A percentile compares a stretch with the other conserved stretches of the same genome.
Conservation (phyloP, 2,797 vertebrate species). For the Alfaro cultratus region DNA sequence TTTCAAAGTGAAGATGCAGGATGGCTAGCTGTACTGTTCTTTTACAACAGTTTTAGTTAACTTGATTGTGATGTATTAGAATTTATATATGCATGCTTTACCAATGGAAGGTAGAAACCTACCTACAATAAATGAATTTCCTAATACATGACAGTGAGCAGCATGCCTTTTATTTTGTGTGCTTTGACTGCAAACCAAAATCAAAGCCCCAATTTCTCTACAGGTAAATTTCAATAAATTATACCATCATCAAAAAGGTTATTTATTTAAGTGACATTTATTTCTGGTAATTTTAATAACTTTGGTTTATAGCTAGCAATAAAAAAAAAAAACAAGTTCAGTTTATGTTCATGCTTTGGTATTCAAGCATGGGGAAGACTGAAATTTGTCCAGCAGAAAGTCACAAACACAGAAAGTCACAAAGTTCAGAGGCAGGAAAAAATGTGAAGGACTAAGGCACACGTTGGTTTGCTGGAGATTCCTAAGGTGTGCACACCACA, state of each 20-base stretch:
- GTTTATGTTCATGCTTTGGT: not conserved
- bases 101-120: not conserved
- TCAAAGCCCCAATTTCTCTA: not conserved
- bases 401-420: not conserved
- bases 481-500: not conserved
- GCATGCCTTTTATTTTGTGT: not conserved
- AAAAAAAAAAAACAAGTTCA: not conserved
- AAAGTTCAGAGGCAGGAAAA: not conserved
- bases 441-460: not conserved
- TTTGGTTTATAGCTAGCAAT: not conserved
- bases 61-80: slow-evolving; percentile 16
- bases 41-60: slow-evolving; percentile 41
- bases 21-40: slow-evolving; percentile 48
- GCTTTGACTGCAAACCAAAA: slow-evolving; percentile 16
- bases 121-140: slow-evolving; percentile 8
- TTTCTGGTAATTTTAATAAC: not conserved
- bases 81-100: not conserved
- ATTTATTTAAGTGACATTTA: not conserved
- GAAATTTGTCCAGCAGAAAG: not conserved
- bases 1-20: slow-evolving; percentile 63
- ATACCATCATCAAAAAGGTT: not conserved
- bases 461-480: too few species aligned
- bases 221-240: not conserved
- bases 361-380: not conserved
- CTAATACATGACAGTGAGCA: slow-evolving; percentile 9